Evolutionary conservation across 2,113 vertebrate species (phyloP).

Genomic region (Clinocottus analis): DNA sequence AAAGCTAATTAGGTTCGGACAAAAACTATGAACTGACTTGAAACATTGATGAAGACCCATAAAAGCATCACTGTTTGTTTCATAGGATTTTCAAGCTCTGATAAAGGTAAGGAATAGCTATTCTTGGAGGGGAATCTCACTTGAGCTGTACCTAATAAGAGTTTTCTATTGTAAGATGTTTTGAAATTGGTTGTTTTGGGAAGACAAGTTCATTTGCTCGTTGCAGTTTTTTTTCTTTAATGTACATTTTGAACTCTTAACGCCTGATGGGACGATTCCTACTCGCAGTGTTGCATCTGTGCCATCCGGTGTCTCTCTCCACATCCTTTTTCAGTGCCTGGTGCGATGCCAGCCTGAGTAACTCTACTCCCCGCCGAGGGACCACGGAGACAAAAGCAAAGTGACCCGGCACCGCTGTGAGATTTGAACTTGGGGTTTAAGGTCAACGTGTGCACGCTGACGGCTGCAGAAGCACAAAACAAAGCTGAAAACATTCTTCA

Average conservation of each 20-base stretch:
- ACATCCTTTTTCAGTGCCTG: conserved; percentile 35
- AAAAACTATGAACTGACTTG: background rate
- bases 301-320: conserved; percentile 35
- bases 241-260: conserved; percentile 16
- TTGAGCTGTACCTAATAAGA: background rate
- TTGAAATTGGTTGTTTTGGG: background rate
- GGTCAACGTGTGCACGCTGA: conserved; percentile 19
- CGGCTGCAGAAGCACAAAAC: conserved; percentile 10
- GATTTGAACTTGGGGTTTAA: conserved; percentile 48
- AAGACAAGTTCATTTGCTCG: background rate
- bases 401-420: conserved; percentile 32
- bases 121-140: background rate
- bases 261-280: conserved; percentile 6
- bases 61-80: conserved; percentile 52
- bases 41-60: conserved; percentile 54
- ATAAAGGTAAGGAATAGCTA: conserved; percentile 53
- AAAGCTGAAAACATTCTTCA: background rate
- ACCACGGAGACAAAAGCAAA: conserved; percentile 40
- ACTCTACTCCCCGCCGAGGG: conserved; percentile 52
- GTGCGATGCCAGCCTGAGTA: conserved; percentile 59
- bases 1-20: background rate
- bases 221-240: background rate
- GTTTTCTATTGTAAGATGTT: background rate
- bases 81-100: conserved; percentile 19
- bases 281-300: background rate